Percentiles rank a stretch among this genome's conserved stretches.
Evolutionary conservation across 2,888 invertebrate genomes (phyloP).

Genomic region (Mimas tiliae): DNA sequence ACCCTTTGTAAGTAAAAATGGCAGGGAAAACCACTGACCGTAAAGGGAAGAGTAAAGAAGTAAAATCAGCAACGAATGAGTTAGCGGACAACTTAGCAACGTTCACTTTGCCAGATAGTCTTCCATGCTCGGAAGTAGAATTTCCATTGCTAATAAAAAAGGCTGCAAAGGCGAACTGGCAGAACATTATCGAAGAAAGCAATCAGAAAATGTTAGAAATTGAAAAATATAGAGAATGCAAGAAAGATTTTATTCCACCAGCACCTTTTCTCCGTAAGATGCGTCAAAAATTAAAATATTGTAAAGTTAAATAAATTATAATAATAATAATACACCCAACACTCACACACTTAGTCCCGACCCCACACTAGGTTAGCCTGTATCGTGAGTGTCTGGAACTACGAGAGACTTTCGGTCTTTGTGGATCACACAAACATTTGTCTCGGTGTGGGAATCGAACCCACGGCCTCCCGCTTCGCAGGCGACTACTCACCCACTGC

Average conservation of each 20-base stretch:
- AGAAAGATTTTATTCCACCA: constrained; percentile 48
- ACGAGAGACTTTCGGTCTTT: too few species aligned
- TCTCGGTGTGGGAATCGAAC: too few species aligned
- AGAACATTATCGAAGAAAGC: constrained; percentile 62
- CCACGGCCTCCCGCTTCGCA: too few species aligned
- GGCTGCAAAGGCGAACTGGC: constrained; percentile 60
- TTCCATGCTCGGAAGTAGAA: constrained; percentile 71
- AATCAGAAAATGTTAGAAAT: constrained; percentile 55
- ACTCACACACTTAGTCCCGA: too few species aligned
- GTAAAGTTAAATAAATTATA: too few species aligned
- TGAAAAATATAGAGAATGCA: constrained; percentile 55
- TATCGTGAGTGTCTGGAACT: too few species aligned
- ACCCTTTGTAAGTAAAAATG: constrained; percentile 46
- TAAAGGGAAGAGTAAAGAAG: constrained; percentile 60
- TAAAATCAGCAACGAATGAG: constrained; percentile 48
- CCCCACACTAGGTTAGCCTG: too few species aligned
- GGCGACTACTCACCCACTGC: too few species aligned
- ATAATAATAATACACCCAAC: too few species aligned
- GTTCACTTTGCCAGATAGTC: constrained; percentile 69
- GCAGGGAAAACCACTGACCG: constrained; percentile 64
- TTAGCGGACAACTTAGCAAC: constrained; percentile 52
- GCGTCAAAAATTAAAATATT: background rate
- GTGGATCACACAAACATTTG: too few species aligned
- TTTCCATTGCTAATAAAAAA: constrained; percentile 62
- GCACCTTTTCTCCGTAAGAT: constrained; percentile 67